These are phyloP conservation scores for Ursus arctos DNA, from an alignment of 2,113 vertebrate genomes.

Conservation along the genomic window DNA sequence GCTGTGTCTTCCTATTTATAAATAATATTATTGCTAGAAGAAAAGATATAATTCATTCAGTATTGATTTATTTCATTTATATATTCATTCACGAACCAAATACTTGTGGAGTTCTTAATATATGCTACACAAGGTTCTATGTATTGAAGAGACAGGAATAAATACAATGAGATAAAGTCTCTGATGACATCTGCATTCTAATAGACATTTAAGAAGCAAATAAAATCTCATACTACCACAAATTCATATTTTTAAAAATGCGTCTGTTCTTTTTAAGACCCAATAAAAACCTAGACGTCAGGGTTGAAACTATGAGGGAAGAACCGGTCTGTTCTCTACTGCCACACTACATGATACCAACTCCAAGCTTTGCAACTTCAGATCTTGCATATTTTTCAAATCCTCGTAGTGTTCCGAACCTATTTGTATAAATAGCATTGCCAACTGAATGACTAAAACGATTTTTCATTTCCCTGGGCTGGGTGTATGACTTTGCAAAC, in stretches of 20 bases:
- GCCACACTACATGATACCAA: neutral
- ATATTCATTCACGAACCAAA: neutral
- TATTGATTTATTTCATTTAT: neutral
- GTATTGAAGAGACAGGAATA: neutral
- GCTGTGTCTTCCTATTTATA: neutral
- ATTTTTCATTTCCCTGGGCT: neutral
- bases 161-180: neutral
- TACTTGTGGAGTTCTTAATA: neutral
- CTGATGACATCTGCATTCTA: neutral
- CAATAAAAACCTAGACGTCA: neutral
- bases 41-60: neutral
- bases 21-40: neutral
- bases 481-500: constrained; percentile 31
- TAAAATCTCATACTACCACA: neutral
- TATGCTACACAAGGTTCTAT: neutral
- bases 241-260: neutral
- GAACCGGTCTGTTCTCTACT: neutral
- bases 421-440: neutral
- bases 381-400: neutral
- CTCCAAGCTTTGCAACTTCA: neutral
- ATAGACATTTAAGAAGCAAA: neutral
- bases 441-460: constrained; percentile 8
- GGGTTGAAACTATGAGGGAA: neutral
- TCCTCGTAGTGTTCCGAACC: neutral
- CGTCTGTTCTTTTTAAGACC: neutral